Evolutionary conservation across 2,797 vertebrate genomes (phyloP).

Genomic region (Coendou prehensilis): DNA sequence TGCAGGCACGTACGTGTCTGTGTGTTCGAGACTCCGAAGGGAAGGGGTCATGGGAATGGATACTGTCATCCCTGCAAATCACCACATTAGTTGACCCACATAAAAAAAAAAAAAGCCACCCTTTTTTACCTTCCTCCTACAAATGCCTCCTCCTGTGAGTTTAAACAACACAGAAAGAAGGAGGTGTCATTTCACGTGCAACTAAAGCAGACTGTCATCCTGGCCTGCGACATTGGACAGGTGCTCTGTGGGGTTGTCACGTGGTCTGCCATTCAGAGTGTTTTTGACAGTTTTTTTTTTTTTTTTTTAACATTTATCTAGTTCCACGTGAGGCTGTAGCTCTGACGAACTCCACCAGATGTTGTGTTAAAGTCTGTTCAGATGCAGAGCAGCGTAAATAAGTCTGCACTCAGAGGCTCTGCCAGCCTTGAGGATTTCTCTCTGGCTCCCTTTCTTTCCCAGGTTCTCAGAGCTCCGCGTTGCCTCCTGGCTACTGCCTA

Average conservation of each 20-base stretch:
- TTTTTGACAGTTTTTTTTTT: background rate
- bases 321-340: background rate
- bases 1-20: fast-evolving
- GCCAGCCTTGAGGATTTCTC: background rate
- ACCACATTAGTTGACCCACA: fast-evolving
- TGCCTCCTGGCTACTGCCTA: conserved; percentile 62
- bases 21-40: background rate
- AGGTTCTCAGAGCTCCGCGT: conserved; percentile 22
- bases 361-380: background rate
- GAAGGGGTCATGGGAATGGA: fast-evolving
- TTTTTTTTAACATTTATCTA: background rate
- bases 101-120: background rate
- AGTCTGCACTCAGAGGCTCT: background rate
- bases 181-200: background rate
- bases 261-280: background rate
- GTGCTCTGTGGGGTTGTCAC: background rate
- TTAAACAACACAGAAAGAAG: background rate
- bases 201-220: conserved; percentile 51
- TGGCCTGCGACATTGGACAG: conserved; percentile 36
- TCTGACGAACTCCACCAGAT: background rate
- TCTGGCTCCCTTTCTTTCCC: background rate
- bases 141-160: fast-evolving
- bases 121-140: fast-evolving
- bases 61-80: fast-evolving
- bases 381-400: conserved; percentile 40